Percentiles rank a stretch among this genome's conserved stretches.
These are phyloP conservation scores for Indri indri DNA, from an alignment of 2,113 vertebrate genomes.

Conservation along the genomic window DNA sequence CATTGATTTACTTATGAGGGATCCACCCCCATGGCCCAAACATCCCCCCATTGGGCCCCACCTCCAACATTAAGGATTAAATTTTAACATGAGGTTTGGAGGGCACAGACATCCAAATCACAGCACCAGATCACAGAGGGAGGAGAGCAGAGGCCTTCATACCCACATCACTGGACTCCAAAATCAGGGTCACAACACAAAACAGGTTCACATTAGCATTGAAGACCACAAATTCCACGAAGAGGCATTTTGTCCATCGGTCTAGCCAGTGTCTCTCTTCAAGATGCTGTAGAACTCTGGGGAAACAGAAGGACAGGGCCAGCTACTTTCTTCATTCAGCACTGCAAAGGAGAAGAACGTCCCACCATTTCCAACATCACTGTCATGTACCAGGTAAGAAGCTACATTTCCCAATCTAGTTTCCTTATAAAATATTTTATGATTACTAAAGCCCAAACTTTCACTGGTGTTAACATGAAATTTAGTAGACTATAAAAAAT, in stretches of 20 bases:
- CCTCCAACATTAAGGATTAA: not conserved
- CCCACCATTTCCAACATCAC: not conserved
- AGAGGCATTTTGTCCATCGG: slow-evolving; percentile 64
- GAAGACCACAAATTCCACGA: slow-evolving; percentile 78
- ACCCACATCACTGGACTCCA: slow-evolving; percentile 75
- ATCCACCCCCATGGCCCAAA: not conserved
- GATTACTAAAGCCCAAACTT: not conserved
- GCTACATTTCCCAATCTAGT: not conserved
- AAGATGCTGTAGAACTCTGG: slow-evolving; percentile 55
- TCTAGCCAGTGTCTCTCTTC: slow-evolving; percentile 74
- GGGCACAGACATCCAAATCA: not conserved
- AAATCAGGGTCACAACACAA: slow-evolving; percentile 64
- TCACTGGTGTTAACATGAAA: not conserved
- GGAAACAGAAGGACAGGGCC: not conserved
- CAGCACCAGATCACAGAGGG: not conserved
- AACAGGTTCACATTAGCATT: slow-evolving; percentile 78
- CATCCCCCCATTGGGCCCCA: not conserved
- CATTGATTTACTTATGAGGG: not conserved
- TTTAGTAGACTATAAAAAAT: not conserved
- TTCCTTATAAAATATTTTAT: not conserved
- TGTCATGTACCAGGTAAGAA: not conserved
- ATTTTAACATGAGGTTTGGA: not conserved
- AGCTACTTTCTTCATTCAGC: not conserved
- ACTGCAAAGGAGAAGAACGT: not conserved
- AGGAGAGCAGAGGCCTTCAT: slow-evolving; percentile 10